phyloP scores from a whole-genome alignment of 2,797 vertebrate genomes.

The Strix occidentalis region DNA sequence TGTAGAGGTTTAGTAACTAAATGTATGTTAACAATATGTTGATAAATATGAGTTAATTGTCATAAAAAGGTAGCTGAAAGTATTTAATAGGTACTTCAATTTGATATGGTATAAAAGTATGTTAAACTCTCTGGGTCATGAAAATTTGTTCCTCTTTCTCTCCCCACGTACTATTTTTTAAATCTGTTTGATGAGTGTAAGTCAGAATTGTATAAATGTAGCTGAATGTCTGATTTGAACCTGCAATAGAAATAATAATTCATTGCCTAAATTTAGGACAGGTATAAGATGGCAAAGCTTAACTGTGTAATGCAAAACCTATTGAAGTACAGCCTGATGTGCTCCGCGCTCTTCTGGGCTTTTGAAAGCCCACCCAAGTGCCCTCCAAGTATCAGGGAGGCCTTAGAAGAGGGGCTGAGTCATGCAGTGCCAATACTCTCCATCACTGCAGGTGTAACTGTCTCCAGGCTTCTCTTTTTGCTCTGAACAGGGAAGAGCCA shows the following conservation, averaged over 20 bases:
- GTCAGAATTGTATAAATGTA: not conserved
- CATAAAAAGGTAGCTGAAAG: not conserved
- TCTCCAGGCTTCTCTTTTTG: not conserved
- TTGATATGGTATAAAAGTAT: not conserved
- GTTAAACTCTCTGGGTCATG: not conserved
- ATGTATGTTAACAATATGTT: not conserved
- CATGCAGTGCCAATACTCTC: not conserved
- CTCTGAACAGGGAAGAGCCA: not conserved
- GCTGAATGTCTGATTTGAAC: not conserved
- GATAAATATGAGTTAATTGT: not conserved
- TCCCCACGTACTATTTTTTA: rapidly evolving
- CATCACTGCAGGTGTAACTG: not conserved
- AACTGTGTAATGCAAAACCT: not conserved
- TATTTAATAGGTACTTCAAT: not conserved
- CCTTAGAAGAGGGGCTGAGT: not conserved
- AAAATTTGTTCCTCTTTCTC: not conserved
- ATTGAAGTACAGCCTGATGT: not conserved
- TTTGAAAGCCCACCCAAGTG: not conserved
- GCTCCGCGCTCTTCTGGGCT: not conserved
- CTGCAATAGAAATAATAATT: not conserved
- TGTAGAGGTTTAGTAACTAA: not conserved
- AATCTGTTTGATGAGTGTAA: not conserved
- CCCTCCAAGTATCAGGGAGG: not conserved
- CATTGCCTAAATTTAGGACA: not conserved
- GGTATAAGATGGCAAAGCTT: not conserved